Conservation (phyloP, 1,140 invertebrate species). For the Drosophila arawakana region DNA sequence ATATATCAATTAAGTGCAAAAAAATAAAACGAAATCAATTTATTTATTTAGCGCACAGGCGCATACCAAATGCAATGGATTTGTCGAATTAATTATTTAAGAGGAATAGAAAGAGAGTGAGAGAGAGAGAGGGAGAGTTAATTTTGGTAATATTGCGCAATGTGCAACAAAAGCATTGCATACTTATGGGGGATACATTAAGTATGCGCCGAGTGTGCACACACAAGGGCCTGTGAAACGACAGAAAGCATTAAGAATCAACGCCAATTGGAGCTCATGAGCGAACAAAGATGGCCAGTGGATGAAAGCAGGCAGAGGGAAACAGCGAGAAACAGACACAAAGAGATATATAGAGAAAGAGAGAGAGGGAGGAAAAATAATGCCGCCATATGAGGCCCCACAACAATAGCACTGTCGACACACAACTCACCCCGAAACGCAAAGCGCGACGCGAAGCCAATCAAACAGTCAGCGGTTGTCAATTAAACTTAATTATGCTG, state of each 20-base stretch:
- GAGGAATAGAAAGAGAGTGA: neutral
- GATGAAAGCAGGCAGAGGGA: neutral
- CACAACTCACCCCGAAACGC: constrained; percentile 2
- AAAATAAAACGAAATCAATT: constrained; percentile 55
- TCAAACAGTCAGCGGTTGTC: constrained; percentile 63
- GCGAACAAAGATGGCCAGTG: constrained; percentile 18
- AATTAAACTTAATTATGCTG: constrained; percentile 67
- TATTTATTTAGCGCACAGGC: constrained; percentile 53
- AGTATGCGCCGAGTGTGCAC: constrained; percentile 33
- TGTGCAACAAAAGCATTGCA: constrained; percentile 20
- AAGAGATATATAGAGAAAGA: neutral
- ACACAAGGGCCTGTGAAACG: constrained; percentile 10
- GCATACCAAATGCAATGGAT: constrained; percentile 62
- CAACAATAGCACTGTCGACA: constrained; percentile 8
- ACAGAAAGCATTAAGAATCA: neutral
- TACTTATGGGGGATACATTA: constrained; percentile 24
- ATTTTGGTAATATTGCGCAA: constrained; percentile 2
- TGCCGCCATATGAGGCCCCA: neutral
- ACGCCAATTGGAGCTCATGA: constrained; percentile 19
- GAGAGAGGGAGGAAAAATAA: neutral
- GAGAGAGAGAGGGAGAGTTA: too few species aligned
- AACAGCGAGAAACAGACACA: neutral
- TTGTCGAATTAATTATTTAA: constrained; percentile 39
- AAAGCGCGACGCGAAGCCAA: constrained; percentile 33
- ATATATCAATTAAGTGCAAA: constrained; percentile 63